Conservation (phyloP, 2,888 invertebrate genomes). For the Bombylius major region DNA sequence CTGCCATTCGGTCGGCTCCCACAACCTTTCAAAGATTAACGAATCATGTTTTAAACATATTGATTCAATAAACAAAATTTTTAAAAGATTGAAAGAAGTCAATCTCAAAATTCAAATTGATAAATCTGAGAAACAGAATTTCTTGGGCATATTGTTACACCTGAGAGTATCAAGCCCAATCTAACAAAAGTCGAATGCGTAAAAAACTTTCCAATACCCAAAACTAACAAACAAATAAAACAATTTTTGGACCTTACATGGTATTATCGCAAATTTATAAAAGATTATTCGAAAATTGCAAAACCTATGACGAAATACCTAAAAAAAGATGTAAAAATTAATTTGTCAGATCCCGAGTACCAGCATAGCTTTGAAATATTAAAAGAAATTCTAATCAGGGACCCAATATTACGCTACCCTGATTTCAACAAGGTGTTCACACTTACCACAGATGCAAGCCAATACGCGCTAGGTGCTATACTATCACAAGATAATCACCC, state of each 20-base stretch:
- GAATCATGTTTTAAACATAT: constrained; percentile 24
- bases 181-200: constrained; percentile 13
- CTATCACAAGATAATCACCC: too few relatives aligned
- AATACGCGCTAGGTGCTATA: too few relatives aligned
- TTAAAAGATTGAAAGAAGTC: constrained; percentile 7
- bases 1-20: too few relatives aligned
- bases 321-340: constrained; percentile 9
- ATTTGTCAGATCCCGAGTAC: too few relatives aligned
- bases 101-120: constrained; percentile 14
- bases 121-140: constrained; percentile 16
- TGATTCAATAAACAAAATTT: constrained; percentile 8
- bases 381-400: too few relatives aligned
- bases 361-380: too few relatives aligned
- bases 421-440: too few relatives aligned
- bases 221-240: constrained; percentile 13
- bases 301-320: constrained; percentile 4
- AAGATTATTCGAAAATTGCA: constrained; percentile 20
- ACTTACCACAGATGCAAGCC: too few relatives aligned
- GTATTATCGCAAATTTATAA: constrained; percentile 22
- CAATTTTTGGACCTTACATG: constrained; percentile 9
- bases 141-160: constrained; percentile 19
- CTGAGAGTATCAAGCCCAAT: constrained; percentile 16
- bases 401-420: too few relatives aligned
- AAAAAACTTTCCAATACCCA: constrained; percentile 12
- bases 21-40: constrained; percentile 30